Base-by-base conservation (phyloP, 92 coral and sea anemone genomes). In the Phymanthus crucifer region DNA sequence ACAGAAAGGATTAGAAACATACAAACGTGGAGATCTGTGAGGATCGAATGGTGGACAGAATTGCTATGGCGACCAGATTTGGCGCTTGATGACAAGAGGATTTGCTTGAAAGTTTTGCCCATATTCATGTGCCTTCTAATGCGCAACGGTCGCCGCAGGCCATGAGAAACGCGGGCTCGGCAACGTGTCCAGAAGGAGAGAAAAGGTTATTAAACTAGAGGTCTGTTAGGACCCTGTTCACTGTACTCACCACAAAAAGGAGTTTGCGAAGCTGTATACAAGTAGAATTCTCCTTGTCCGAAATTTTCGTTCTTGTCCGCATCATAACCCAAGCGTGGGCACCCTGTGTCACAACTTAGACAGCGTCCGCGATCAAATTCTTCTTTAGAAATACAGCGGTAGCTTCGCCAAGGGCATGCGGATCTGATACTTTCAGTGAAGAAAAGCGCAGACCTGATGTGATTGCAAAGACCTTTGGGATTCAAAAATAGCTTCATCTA, bases 161-260 rank as follows among this genome's bases (percentile, higher is more conserved):
- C n/a, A n/a, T n/a, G n/a, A n/a, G n/a, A n/a, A n/a, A n/a, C n/a
- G n/a, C n/a, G n/a, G n/a, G n/a, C n/a, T n/a, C n/a, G n/a, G n/a
- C n/a, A n/a, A n/a, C n/a, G n/a, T n/a, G n/a, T n/a, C n/a, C n/a
- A n/a, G n/a, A n/a, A n/a, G n/a, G n/a, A n/a, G n/a, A n/a, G n/a
- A n/a, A n/a, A n/a, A n/a, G n/a, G n/a, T n/a, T n/a, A n/a, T n/a
- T n/a, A n/a, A n/a, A n/a, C n/a, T n/a, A n/a, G n/a, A n/a, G n/a
- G n/a, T n/a, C n/a, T n/a, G n/a, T n/a, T n/a, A n/a, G n/a, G n/a
- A n/a, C n/a, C n/a, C n/a, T n/a, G n/a, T n/a, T n/a, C n/a, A n/a
- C n/a, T 50, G 18, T 17, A 74, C 91, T 32, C 57, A 87, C 91
- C 88, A 36, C 87, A 87, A 50, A 83, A 87, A 2, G 85, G 91